These are phyloP conservation scores for Saccostrea glomerata DNA, from an alignment of 1,140 invertebrate species.

Conservation along the genomic window DNA sequence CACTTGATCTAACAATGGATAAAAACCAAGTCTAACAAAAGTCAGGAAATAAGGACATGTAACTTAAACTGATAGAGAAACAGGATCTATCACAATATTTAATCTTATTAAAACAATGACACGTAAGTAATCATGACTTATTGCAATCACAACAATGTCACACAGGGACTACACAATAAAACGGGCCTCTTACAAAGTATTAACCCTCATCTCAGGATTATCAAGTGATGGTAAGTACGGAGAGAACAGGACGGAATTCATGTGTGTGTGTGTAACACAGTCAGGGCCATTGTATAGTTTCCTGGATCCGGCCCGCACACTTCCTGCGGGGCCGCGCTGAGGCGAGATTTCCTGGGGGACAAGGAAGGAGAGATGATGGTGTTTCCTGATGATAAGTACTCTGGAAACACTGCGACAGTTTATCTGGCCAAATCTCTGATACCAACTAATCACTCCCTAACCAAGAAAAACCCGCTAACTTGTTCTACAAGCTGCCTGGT, in stretches of 20 bases:
- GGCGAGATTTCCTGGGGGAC: conserved; percentile 22
- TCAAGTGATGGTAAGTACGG: not conserved
- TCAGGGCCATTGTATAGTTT: not conserved
- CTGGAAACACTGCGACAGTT: not conserved
- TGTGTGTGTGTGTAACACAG: not conserved
- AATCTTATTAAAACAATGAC: conserved; percentile 5
- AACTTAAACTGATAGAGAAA: not conserved
- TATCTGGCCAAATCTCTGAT: not conserved
- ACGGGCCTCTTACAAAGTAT: not conserved
- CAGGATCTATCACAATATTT: not conserved
- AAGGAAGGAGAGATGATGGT: conserved; percentile 11
- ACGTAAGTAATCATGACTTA: not conserved
- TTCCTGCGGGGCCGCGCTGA: not conserved
- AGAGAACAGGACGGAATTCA: conserved; percentile 9
- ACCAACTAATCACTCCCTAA: not conserved
- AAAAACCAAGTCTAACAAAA: not conserved
- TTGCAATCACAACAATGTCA: not conserved
- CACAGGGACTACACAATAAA: not conserved
- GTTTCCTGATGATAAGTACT: conserved; percentile 27
- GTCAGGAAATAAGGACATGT: not conserved
- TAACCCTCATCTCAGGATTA: not conserved
- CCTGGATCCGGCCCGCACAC: conserved; percentile 12
- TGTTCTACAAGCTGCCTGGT: not conserved
- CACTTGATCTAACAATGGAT: not conserved
- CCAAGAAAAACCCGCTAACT: not conserved